Evolutionary conservation across 2,888 invertebrate genomes (phyloP).

Genomic region (Ligdia adustata): DNA sequence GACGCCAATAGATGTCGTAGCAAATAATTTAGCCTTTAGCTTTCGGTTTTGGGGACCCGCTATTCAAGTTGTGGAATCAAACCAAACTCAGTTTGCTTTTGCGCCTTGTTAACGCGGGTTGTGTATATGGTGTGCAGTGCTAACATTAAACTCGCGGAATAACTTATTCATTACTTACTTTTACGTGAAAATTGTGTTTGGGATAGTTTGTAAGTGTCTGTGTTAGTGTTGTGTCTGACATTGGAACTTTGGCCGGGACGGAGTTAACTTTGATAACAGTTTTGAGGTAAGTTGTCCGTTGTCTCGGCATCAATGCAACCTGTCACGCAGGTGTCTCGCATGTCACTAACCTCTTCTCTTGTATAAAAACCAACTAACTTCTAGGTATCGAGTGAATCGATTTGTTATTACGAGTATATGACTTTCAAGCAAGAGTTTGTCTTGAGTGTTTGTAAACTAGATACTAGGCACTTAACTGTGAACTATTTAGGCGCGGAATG

Average conservation of each 20-base stretch:
- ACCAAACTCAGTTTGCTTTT: conserved; percentile 62
- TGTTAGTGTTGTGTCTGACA: conserved; percentile 46
- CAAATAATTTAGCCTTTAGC: no score
- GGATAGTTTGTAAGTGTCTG: conserved; percentile 52
- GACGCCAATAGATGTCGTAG: conserved; percentile 24
- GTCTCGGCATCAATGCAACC: conserved; percentile 72
- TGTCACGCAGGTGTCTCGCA: conserved; percentile 80
- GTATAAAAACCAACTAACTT: conserved; percentile 46
- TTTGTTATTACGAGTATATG: conserved; percentile 7
- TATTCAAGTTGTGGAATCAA: neutral
- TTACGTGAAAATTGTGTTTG: conserved; percentile 54
- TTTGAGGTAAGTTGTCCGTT: conserved; percentile 61
- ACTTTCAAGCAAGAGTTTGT: no score
- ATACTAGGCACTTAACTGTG: no score
- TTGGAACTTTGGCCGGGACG: conserved; percentile 44
- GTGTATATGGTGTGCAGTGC: conserved; percentile 44
- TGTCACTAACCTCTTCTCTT: conserved; percentile 77
- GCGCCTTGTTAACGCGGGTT: conserved; percentile 49
- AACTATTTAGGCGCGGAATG: no score
- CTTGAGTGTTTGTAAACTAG: no score
- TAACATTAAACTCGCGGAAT: conserved; percentile 64
- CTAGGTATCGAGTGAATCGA: conserved; percentile 25
- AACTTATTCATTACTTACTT: conserved; percentile 66
- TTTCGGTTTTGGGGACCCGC: neutral
- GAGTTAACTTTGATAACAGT: conserved; percentile 45